Evolutionary conservation across 2,888 invertebrate species (phyloP), one percentile per base, ranked within the genome.

Genomic region (Apotomis betuletana): DNA sequence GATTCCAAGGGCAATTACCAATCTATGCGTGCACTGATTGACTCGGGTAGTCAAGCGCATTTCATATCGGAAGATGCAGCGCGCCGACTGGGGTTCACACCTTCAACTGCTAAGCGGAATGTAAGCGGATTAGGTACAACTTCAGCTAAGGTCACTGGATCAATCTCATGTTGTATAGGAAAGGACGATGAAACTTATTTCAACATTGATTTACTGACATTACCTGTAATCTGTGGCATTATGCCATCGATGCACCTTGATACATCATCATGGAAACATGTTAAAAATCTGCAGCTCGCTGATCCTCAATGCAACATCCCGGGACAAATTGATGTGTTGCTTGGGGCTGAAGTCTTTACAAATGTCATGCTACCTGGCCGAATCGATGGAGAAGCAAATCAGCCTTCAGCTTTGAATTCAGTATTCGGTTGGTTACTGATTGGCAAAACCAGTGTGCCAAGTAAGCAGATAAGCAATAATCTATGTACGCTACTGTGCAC

Each of bases 221-320:
- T n/a, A n/a, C n/a, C n/a, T n/a, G n/a, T n/a, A n/a, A n/a, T n/a
- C n/a, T n/a, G n/a, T n/a, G 5, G 36, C 54, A 41, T n/a, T 54
- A n/a, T 38, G 5, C 13, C 41, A 13, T 41, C 52, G 12, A 63
- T 63, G 63, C 63, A 62, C 4, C 38, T 62, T 36, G 36, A 62
- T 8, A 62, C 13, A 36, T 3, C 38, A 6, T 5, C 38, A n/a
- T 62, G 52, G 62, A 51, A 51, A 12, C 51, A 62, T 62, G 38
- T 62, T 44, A 51, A 52, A 8, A 41, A 62, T n/a, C 52, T 62
- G 13, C 51, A 51, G 8, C 44, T 62, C 36, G 62, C 62, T 13
- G 62, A 62, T 13, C 62, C 62, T 51, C n/a, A 62, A 12, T 62
- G 62, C 52, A n/a, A 62, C 13, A 0, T 64, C 9, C 63, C 63